phyloP scores from a whole-genome alignment of 2,797 vertebrate genomes.

The Pangasius sanitwongsei region DNA sequence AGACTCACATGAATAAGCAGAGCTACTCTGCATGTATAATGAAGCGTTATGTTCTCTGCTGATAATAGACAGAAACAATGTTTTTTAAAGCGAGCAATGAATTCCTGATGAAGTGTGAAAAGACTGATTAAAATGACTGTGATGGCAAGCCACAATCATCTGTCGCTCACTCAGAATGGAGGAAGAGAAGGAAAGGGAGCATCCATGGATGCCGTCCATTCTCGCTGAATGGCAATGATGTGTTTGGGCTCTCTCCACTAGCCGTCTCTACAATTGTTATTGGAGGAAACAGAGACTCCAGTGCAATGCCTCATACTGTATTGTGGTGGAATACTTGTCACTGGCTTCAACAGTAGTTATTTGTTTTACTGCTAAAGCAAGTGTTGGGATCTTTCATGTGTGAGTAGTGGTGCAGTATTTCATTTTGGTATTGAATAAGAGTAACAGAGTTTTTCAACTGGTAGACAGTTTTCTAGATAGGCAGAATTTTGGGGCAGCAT shows the following conservation, averaged over 20 bases:
- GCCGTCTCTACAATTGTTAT: slow-evolving; percentile 38
- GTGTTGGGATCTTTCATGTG: background rate
- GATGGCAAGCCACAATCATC: slow-evolving; percentile 77
- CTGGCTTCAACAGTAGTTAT: slow-evolving; percentile 14
- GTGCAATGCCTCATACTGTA: slow-evolving; percentile 25
- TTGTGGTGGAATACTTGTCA: slow-evolving; percentile 3
- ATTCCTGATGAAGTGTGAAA: slow-evolving; percentile 84
- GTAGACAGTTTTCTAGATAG: background rate
- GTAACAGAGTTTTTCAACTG: background rate
- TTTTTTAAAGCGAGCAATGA: slow-evolving; percentile 76
- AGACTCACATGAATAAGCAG: slow-evolving; percentile 69
- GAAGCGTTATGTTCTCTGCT: slow-evolving; percentile 78
- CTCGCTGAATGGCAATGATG: slow-evolving; percentile 41
- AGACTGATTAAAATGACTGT: slow-evolving; percentile 80
- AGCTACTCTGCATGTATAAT: slow-evolving; percentile 81
- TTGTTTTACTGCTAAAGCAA: slow-evolving; percentile 8
- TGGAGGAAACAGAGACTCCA: slow-evolving; percentile 23
- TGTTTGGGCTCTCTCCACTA: slow-evolving; percentile 39
- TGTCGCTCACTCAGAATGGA: slow-evolving; percentile 71
- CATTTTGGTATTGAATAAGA: slow-evolving; percentile 1
- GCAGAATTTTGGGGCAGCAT: background rate
- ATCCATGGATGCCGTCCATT: slow-evolving; percentile 56
- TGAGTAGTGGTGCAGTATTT: slow-evolving; percentile 15
- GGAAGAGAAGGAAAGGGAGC: slow-evolving; percentile 68
- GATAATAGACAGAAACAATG: slow-evolving; percentile 83